Evolutionary conservation across 2,113 vertebrate species (phyloP).

Genomic region (Eleginops maclovinus): DNA sequence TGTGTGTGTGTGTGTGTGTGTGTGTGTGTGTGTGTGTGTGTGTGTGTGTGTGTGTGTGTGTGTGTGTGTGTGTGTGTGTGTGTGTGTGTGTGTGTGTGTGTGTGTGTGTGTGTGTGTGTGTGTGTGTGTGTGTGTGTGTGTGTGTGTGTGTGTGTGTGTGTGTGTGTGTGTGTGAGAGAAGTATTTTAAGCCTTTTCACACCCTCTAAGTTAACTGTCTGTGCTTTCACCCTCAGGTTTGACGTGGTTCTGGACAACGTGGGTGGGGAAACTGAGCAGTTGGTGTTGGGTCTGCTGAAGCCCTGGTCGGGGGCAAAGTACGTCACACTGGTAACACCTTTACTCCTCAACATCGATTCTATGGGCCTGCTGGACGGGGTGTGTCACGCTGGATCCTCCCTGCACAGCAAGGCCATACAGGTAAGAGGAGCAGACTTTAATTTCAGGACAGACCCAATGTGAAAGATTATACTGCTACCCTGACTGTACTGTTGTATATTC

Average conservation of each 20-base stretch:
- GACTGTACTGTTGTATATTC: background rate
- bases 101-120: background rate
- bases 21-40: background rate
- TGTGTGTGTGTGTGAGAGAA: background rate
- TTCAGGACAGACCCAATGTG: background rate
- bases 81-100: background rate
- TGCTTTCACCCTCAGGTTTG: slow-evolving; percentile 73
- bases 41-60: background rate
- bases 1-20: background rate
- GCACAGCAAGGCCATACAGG: slow-evolving; percentile 88
- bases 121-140: background rate
- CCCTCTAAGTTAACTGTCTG: background rate
- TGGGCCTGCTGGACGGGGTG: slow-evolving; percentile 90
- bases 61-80: background rate
- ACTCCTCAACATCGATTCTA: slow-evolving; percentile 87
- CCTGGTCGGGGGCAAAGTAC: slow-evolving; percentile 94
- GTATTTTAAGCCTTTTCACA: background rate
- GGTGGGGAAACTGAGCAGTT: slow-evolving; percentile 91
- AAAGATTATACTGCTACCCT: background rate
- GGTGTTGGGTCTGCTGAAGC: slow-evolving; percentile 87
- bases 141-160: background rate
- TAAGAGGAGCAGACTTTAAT: slow-evolving; percentile 55
- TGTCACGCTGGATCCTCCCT: slow-evolving; percentile 86
- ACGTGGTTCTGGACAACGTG: slow-evolving; percentile 91
- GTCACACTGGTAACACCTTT: slow-evolving; percentile 93